Evolutionary conservation across 2,888 invertebrate genomes (phyloP), one percentile per base, ranked within the genome.

Genomic region (Mellilla xanthometata): DNA sequence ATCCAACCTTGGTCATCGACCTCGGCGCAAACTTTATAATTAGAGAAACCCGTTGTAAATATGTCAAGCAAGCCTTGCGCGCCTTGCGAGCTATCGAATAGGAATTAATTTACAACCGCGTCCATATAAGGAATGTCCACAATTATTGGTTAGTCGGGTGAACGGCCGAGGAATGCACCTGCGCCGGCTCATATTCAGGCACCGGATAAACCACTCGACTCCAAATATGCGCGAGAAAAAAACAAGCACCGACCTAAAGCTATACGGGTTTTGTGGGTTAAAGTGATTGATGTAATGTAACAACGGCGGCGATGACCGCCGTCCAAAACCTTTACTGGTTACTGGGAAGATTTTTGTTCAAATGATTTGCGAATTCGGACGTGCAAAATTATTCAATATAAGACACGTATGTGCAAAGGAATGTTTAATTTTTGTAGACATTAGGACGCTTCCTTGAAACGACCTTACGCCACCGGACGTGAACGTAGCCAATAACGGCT

Each of bases 191-290:
- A 66, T 61, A 65, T 60, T 56, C 64, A 60, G 29, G 65, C 63
- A 61, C 54, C 64, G 68, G 65, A 69, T 71, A 64, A 72, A 67
- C 52, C 63, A 50, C 59, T 58, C 59, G 58, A 65, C 62, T 46
- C 79, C 79, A 71, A 85, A 86, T 76, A 78, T 79, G 77, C 76
- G 71, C 68, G 61, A 69, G 75, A 80, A 85, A 81, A 80, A 80
- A 72, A 63, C 62, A 13, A 47, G 60, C 15, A 56, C 56, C 58
- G 56, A 49, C 46, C 23, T 58, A 61, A n/a, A 36, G 36, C 28
- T 28, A 62, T 68, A 73, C 72, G 46, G 67, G 76, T 76, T 72
- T 62, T 60, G 63, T 52, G 62, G 65, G 53, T 58, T 62, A 59
- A n/a, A n/a, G 51, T 52, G 53, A 54, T 55, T 49, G 58, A 60